A percentile compares a stretch with the other conserved stretches of the same genome.
Evolutionary conservation across 2,113 vertebrate genomes (phyloP).

Genomic region (Pelodiscus sinensis): DNA sequence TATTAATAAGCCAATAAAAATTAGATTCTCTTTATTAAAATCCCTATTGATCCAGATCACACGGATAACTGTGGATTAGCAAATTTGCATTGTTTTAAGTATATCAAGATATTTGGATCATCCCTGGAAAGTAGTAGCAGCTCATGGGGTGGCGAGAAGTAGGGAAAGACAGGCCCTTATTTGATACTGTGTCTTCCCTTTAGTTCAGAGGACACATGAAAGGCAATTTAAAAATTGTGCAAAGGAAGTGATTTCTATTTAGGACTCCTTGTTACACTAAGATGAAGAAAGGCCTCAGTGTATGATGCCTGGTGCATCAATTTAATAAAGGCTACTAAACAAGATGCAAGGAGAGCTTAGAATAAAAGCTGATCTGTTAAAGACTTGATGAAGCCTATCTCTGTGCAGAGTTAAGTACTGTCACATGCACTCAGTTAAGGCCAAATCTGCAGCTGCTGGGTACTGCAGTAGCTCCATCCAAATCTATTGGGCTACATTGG

Average conservation of each 20-base stretch:
- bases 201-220: background rate
- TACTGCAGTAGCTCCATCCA: background rate
- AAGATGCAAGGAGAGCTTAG: background rate
- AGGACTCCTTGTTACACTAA: background rate
- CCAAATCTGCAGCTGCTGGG: background rate
- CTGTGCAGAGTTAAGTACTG: background rate
- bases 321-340: background rate
- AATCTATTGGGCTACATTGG: background rate
- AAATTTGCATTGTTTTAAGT: background rate
- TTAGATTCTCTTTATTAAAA: background rate
- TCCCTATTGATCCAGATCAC: background rate
- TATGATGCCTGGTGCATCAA: fast-evolving
- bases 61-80: background rate
- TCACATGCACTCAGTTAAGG: background rate
- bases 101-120: background rate
- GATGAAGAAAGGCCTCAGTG: background rate
- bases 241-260: background rate
- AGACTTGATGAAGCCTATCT: background rate
- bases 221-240: background rate
- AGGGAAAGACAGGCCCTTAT: background rate
- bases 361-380: constrained; percentile 12
- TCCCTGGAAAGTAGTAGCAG: background rate
- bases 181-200: background rate
- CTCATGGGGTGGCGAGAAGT: background rate
- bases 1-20: background rate